Conservation (phyloP, 2,113 vertebrate genomes). For the Rhinolophus ferrumequinum region DNA sequence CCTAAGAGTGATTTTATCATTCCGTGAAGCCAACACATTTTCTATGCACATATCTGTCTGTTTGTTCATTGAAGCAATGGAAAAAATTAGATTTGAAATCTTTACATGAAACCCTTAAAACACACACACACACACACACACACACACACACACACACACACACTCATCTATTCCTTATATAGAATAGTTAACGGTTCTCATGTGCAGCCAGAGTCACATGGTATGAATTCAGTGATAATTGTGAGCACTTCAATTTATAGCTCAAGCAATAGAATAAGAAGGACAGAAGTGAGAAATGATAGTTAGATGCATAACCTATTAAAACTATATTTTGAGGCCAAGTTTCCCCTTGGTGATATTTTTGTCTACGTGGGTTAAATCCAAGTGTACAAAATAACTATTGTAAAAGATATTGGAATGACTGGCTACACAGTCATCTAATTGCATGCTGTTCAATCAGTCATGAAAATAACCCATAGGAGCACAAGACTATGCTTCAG, state of each 20-base stretch:
- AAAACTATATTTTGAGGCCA: constrained; percentile 19
- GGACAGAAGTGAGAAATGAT: background rate
- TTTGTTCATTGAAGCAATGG: background rate
- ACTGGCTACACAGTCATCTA: background rate
- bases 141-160: too few species aligned
- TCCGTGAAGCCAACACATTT: background rate
- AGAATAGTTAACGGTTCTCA: background rate
- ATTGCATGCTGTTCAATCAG: background rate
- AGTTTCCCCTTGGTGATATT: background rate
- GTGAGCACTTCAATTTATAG: background rate
- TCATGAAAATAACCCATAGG: background rate
- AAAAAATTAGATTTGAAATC: constrained; percentile 14
- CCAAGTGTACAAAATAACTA: background rate
- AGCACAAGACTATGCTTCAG: background rate
- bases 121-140: background rate
- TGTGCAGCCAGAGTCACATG: background rate
- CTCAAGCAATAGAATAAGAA: background rate
- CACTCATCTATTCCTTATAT: background rate
- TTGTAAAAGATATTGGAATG: background rate
- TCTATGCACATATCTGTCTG: background rate
- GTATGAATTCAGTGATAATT: background rate
- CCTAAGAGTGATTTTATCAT: background rate
- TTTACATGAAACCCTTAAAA: constrained; percentile 17
- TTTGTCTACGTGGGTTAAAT: background rate
- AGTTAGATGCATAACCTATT: background rate